Evolutionary conservation across 2,113 vertebrate genomes (phyloP).

Genomic region (Pseudorasbora parva): DNA sequence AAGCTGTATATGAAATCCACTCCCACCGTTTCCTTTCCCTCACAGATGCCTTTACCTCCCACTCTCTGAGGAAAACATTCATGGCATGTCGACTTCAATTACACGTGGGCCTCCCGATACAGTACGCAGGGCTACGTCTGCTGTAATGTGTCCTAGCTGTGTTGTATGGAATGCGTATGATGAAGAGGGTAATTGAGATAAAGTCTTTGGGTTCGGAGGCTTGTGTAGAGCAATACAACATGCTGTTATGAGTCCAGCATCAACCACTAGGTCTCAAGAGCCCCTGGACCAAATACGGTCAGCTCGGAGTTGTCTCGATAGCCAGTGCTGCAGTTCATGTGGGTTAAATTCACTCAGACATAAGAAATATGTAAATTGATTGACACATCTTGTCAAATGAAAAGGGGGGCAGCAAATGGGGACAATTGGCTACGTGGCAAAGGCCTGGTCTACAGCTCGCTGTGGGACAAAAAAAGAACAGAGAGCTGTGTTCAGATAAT

Average conservation of each 20-base stretch:
- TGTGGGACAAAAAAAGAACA: slow-evolving; percentile 69
- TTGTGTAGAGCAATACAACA: not conserved
- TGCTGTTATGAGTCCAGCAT: slow-evolving; percentile 19
- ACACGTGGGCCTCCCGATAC: slow-evolving; percentile 5
- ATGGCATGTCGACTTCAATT: slow-evolving; percentile 52
- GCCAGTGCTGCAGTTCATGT: not conserved
- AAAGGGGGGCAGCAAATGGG: slow-evolving; percentile 1
- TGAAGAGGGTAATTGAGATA: slow-evolving; percentile 55
- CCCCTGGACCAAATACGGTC: not conserved
- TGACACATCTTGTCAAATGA: slow-evolving; percentile 42
- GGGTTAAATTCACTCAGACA: slow-evolving; percentile 51
- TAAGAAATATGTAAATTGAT: not conserved
- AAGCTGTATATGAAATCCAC: slow-evolving; percentile 3
- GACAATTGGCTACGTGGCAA: slow-evolving; percentile 63
- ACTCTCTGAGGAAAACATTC: slow-evolving; percentile 38
- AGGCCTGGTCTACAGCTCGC: slow-evolving; percentile 68
- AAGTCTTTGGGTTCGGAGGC: not conserved
- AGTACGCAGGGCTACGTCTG: slow-evolving; percentile 40
- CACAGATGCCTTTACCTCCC: slow-evolving; percentile 7
- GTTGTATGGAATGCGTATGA: slow-evolving; percentile 67
- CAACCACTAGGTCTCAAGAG: not conserved
- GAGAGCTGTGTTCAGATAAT: slow-evolving; percentile 71
- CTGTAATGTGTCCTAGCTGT: slow-evolving; percentile 50
- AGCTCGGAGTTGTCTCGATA: not conserved
- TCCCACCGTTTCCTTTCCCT: not conserved